Conservation (phyloP, 2,113 vertebrate genomes). For the Tympanuchus pallidicinctus region DNA sequence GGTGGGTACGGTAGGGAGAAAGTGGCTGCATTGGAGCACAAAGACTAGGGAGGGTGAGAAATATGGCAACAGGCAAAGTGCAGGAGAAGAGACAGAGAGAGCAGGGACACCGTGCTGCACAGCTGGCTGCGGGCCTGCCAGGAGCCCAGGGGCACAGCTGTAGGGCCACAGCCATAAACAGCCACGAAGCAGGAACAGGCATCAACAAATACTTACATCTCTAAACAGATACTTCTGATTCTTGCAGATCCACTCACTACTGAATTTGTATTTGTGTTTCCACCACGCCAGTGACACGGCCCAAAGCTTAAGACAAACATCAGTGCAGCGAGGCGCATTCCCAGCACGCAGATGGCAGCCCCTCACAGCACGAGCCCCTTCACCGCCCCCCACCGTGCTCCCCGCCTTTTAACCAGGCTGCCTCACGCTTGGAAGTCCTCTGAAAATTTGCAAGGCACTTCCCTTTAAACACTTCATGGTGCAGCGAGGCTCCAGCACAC, state of each 20-base stretch:
- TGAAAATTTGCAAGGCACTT: not conserved
- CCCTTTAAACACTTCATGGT: not conserved
- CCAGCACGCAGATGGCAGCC: not conserved
- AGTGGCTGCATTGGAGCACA: not conserved
- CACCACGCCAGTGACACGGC: not conserved
- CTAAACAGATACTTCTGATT: not conserved
- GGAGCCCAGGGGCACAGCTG: not conserved
- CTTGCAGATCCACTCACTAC: not conserved
- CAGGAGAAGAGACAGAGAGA: not conserved
- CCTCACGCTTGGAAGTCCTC: not conserved
- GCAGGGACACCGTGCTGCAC: fast-evolving
- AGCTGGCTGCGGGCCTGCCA: not conserved
- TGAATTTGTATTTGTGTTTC: not conserved
- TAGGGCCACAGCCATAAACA: not conserved
- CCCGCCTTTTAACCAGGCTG: not conserved
- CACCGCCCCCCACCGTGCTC: not conserved
- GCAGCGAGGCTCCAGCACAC: too few relatives aligned
- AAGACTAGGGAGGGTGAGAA: not conserved
- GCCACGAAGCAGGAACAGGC: too few relatives aligned
- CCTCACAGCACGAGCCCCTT: not conserved
- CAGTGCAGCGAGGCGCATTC: not conserved
- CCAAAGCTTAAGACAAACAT: not conserved
- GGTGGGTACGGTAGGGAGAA: not conserved
- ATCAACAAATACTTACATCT: not conserved
- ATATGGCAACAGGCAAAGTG: not conserved